Percentiles rank a stretch among this genome's conserved stretches.
phyloP scores from a whole-genome alignment of 92 coral and sea anemone species.

The Zoanthus sociatus region DNA sequence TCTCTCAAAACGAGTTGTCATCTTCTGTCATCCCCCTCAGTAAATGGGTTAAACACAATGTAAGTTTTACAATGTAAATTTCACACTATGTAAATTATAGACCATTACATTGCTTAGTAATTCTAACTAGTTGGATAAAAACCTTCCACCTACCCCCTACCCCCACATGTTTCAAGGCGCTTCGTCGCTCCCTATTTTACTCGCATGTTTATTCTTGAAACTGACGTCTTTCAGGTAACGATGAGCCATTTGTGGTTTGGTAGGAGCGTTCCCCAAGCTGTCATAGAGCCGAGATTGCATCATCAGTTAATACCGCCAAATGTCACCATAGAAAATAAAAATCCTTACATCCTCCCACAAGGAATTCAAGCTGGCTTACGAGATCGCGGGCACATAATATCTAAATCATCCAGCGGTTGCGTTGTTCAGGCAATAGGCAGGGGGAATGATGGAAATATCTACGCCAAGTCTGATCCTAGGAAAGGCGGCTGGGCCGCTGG shows the following conservation, averaged over 20 bases:
- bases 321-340: constrained; percentile 58
- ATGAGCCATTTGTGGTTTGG: constrained; percentile 87
- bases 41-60: too few species aligned
- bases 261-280: constrained; percentile 71
- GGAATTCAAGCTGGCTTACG: constrained; percentile 67
- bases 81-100: too few species aligned
- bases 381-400: constrained; percentile 70
- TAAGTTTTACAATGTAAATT: too few species aligned
- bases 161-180: too few species aligned
- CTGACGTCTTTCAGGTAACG: constrained; percentile 58
- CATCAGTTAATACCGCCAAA: constrained; percentile 80
- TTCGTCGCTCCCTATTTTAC: too few species aligned
- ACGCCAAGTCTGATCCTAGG: constrained; percentile 88
- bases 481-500: constrained; percentile 89
- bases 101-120: too few species aligned
- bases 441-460: constrained; percentile 65
- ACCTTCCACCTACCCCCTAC: too few species aligned
- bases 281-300: constrained; percentile 80
- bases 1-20: neutral
- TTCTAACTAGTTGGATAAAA: too few species aligned
- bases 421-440: constrained; percentile 85
- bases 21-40: too few species aligned
- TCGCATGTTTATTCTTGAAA: neutral
- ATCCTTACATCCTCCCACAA: constrained; percentile 68
- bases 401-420: constrained; percentile 45